phyloP scores from a whole-genome alignment of 2,797 vertebrate species.

The Bradypodion pumilum region DNA sequence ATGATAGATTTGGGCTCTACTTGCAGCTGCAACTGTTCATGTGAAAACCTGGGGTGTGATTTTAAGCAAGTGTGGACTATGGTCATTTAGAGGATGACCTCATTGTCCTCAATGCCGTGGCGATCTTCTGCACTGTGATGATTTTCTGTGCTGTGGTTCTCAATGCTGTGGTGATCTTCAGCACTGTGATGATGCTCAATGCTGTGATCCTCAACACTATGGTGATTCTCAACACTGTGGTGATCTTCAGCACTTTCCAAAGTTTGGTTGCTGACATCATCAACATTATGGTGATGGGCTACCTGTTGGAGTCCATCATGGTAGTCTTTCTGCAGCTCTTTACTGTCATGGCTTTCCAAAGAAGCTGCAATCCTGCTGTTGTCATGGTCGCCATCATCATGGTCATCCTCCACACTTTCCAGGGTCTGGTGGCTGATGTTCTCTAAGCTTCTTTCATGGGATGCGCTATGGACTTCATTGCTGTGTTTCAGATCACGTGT shows the following conservation, averaged over 20 bases:
- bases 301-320: constrained; percentile 23
- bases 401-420: neutral
- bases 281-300: neutral
- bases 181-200: constrained; percentile 47
- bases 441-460: constrained; percentile 42
- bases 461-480: constrained; percentile 48
- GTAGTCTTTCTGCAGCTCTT: constrained; percentile 21
- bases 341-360: constrained; percentile 31
- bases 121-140: constrained; percentile 40
- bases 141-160: constrained; percentile 48
- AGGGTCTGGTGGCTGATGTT: constrained; percentile 52
- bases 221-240: constrained; percentile 40
- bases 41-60: neutral
- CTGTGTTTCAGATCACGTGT: constrained; percentile 47
- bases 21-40: constrained; percentile 5
- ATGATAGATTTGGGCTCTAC: neutral
- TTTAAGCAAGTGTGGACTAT: neutral
- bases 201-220: constrained; percentile 38
- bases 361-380: constrained; percentile 34
- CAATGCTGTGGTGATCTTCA: constrained; percentile 36
- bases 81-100: constrained; percentile 53
- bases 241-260: constrained; percentile 52
- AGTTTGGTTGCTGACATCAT: constrained; percentile 41
- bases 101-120: constrained; percentile 47
- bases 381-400: constrained; percentile 24